Evolutionary conservation across 2,888 invertebrate species (phyloP).

Genomic region (Andrena haemorrhoa): DNA sequence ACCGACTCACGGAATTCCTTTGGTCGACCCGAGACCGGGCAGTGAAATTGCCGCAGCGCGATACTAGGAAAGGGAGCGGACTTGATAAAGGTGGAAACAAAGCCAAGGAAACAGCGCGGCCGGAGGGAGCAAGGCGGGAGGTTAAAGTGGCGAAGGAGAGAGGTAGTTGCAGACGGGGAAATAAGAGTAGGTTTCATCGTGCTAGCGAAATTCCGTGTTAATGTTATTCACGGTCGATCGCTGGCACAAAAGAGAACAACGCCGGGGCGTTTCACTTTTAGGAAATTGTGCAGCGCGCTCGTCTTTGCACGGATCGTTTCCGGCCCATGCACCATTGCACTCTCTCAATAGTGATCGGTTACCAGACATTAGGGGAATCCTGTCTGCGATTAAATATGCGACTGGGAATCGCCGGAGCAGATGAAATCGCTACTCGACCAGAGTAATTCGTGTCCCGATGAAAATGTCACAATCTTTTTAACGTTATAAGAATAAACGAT

Average conservation of each 20-base stretch:
- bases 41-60: conserved; percentile 64
- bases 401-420: too few relatives aligned
- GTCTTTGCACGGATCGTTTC: conserved; percentile 48
- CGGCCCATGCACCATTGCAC: conserved; percentile 27
- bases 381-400: neutral
- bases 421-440: too few relatives aligned
- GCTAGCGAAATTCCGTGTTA: conserved; percentile 68
- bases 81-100: conserved; percentile 59
- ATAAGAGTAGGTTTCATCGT: conserved; percentile 51
- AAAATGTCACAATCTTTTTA: too few relatives aligned
- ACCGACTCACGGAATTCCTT: conserved; percentile 63
- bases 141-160: neutral
- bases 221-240: conserved; percentile 70
- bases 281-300: conserved; percentile 56
- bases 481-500: too few relatives aligned
- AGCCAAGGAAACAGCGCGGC: conserved; percentile 31
- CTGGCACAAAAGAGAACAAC: conserved; percentile 62
- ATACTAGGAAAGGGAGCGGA: conserved; percentile 47
- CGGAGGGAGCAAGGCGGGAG: neutral
- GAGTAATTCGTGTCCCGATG: too few relatives aligned
- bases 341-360: neutral
- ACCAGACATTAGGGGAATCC: neutral
- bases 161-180: conserved; percentile 4
- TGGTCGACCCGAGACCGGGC: conserved; percentile 55
- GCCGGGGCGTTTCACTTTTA: conserved; percentile 52